These are phyloP conservation scores for Melopsittacus undulatus DNA, from an alignment of 2,797 vertebrate genomes.

Conservation along the genomic window DNA sequence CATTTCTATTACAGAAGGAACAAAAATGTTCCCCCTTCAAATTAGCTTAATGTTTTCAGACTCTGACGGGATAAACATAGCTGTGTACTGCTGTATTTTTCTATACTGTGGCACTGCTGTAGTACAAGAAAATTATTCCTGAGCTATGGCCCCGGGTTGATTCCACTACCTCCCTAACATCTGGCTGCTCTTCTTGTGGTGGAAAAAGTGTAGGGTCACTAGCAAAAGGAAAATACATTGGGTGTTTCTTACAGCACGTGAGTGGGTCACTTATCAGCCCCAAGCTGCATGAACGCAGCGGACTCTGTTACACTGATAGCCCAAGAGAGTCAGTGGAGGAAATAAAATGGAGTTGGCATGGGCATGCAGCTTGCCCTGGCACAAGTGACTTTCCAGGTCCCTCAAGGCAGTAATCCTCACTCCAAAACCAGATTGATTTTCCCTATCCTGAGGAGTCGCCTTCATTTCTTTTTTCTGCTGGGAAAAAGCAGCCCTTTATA, in stretches of 20 bases:
- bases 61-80: background rate
- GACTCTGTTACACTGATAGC: fast-evolving
- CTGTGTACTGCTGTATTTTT: background rate
- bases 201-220: background rate
- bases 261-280: background rate
- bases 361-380: background rate
- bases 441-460: background rate
- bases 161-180: too few relatives aligned
- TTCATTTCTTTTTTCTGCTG: background rate
- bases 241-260: background rate
- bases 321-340: background rate
- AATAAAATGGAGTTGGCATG: background rate
- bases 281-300: background rate
- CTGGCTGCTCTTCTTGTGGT: background rate
- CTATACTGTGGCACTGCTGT: background rate
- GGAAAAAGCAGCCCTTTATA: background rate
- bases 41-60: background rate
- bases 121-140: background rate
- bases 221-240: background rate
- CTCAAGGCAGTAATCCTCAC: fast-evolving
- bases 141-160: background rate
- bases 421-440: background rate
- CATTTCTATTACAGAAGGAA: background rate
- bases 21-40: background rate
- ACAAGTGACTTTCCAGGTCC: background rate